Conservation (phyloP, 2,113 vertebrate genomes). For the Pelecanoides urinatrix region DNA sequence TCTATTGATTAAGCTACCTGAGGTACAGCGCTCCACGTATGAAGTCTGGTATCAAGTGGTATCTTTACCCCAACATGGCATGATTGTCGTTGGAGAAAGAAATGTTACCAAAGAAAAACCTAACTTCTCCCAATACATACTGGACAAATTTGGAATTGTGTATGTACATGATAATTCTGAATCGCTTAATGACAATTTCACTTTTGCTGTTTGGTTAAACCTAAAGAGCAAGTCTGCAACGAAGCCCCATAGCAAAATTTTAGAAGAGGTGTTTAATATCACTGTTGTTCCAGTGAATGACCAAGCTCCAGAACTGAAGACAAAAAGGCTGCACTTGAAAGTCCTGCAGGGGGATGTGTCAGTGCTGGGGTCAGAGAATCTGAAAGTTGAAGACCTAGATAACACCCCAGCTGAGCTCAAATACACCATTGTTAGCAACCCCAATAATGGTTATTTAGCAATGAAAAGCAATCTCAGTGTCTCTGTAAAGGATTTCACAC, state of each 20-base stretch:
- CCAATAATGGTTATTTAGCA: slow-evolving; percentile 86
- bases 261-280: slow-evolving; percentile 86
- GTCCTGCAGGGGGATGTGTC: slow-evolving; percentile 81
- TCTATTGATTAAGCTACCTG: slow-evolving; percentile 82
- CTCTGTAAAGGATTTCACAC: slow-evolving; percentile 79
- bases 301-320: slow-evolving; percentile 84
- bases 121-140: slow-evolving; percentile 85
- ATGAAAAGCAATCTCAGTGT: slow-evolving; percentile 67
- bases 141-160: slow-evolving; percentile 84
- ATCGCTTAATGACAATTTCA: slow-evolving; percentile 80
- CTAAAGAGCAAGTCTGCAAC: slow-evolving; percentile 76
- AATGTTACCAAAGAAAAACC: slow-evolving; percentile 86
- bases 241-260: slow-evolving; percentile 70
- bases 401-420: slow-evolving; percentile 81
- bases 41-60: slow-evolving; percentile 90
- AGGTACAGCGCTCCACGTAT: slow-evolving; percentile 70
- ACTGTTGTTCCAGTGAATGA: slow-evolving; percentile 85
- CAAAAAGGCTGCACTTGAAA: slow-evolving; percentile 78
- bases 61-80: slow-evolving; percentile 80
- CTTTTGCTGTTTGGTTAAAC: slow-evolving; percentile 84
- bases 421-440: slow-evolving; percentile 81
- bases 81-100: slow-evolving; percentile 82
- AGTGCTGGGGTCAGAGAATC: slow-evolving; percentile 74
- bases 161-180: slow-evolving; percentile 90
- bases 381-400: slow-evolving; percentile 86